Evolutionary conservation across 2,888 invertebrate species (phyloP).

Genomic region (Lithophane semibrunnea): DNA sequence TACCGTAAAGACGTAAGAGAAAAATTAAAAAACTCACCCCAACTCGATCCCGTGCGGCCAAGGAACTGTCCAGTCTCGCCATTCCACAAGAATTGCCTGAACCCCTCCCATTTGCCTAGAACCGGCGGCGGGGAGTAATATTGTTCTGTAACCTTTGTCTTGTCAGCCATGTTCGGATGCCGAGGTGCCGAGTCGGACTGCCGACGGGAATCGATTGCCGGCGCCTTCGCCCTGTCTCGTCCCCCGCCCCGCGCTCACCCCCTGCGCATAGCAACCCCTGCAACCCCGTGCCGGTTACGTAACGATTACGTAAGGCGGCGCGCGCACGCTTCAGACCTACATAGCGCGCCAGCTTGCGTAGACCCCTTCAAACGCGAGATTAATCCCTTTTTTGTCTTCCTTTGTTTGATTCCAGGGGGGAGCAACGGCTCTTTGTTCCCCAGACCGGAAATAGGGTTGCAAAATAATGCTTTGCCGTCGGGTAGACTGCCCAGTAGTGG

Average conservation of each 20-base stretch:
- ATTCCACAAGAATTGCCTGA: constrained; percentile 97
- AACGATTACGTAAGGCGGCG: constrained; percentile 88
- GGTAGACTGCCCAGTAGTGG: constrained; percentile 14
- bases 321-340: constrained; percentile 83
- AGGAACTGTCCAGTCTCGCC: constrained; percentile 97
- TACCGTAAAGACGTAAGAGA: constrained; percentile 14
- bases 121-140: constrained; percentile 95
- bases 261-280: constrained; percentile 76
- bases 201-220: constrained; percentile 86
- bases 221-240: constrained; percentile 79
- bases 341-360: constrained; percentile 66
- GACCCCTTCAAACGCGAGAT: constrained; percentile 63
- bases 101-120: constrained; percentile 96
- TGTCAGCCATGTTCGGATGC: constrained; percentile 93
- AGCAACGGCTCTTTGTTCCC: constrained; percentile 65
- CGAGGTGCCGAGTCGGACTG: constrained; percentile 85
- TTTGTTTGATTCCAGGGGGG: constrained; percentile 46
- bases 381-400: constrained; percentile 31
- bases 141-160: constrained; percentile 93
- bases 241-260: constrained; percentile 66
- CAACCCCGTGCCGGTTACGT: constrained; percentile 84
- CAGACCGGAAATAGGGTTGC: constrained; percentile 69
- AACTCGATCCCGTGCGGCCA: constrained; percentile 97
- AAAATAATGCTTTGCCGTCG: constrained; percentile 58
- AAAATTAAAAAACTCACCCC: constrained; percentile 94